Evolutionary conservation across 2,888 invertebrate genomes (phyloP).

Genomic region (Ophion costatus): DNA sequence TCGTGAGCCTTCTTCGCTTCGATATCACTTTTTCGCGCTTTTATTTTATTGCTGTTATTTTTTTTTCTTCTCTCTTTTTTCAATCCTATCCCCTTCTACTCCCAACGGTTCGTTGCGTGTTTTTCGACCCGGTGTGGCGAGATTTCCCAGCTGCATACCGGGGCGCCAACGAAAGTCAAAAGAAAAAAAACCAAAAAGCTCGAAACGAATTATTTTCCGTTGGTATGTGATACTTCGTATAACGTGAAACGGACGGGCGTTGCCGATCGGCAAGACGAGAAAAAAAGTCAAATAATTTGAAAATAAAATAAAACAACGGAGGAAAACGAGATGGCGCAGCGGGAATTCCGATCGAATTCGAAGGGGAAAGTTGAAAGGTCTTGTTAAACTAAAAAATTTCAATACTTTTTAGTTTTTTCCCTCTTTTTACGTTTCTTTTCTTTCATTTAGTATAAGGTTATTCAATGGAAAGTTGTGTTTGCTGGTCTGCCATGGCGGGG

Average conservation of each 20-base stretch:
- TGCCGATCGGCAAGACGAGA: not conserved
- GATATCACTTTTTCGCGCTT: slow-evolving; percentile 3
- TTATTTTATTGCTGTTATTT: not conserved
- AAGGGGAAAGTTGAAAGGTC: too few relatives aligned
- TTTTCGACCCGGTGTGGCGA: not conserved
- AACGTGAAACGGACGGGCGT: not conserved
- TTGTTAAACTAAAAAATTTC: too few relatives aligned
- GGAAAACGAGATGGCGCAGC: too few relatives aligned
- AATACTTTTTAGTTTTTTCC: too few relatives aligned
- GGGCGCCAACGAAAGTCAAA: slow-evolving; percentile 14
- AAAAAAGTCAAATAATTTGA: not conserved
- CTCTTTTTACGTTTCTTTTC: too few relatives aligned
- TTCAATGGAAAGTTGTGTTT: too few relatives aligned
- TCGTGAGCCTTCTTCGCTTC: slow-evolving; percentile 22
- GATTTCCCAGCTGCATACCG: slow-evolving; percentile 33
- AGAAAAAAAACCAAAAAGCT: slow-evolving; percentile 3
- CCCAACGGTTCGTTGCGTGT: not conserved
- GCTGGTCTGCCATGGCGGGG: too few relatives aligned
- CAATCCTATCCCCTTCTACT: not conserved
- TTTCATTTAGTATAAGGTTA: too few relatives aligned
- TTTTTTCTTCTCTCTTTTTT: not conserved
- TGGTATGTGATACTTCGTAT: slow-evolving; percentile 6
- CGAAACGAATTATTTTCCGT: slow-evolving; percentile 29
- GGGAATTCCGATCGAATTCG: too few relatives aligned
- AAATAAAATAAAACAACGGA: too few relatives aligned